These are phyloP conservation scores for Pectinophora gossypiella DNA, from an alignment of 1,140 invertebrate genomes.

Conservation along the genomic window DNA sequence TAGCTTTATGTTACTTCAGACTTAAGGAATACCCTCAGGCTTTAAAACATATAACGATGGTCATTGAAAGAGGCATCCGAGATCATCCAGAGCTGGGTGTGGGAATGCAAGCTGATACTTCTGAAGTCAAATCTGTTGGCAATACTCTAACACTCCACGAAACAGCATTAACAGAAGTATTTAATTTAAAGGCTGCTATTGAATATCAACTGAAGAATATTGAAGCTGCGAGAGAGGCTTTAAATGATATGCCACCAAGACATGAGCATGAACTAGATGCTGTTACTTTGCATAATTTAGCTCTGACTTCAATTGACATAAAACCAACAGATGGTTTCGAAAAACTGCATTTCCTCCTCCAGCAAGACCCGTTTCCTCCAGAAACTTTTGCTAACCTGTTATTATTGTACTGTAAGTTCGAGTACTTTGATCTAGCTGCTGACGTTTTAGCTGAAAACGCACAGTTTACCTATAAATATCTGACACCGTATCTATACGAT, in stretches of 20 bases:
- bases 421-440: conserved; percentile 97
- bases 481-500: conserved; percentile 93
- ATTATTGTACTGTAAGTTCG: conserved; percentile 97
- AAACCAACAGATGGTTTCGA: conserved; percentile 96
- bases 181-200: conserved; percentile 98
- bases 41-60: conserved; percentile 93
- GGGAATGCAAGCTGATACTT: conserved; percentile 98
- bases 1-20: conserved; percentile 96
- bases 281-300: conserved; percentile 98
- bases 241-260: conserved; percentile 98
- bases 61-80: conserved; percentile 96
- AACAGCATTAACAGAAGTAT: conserved; percentile 97
- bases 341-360: conserved; percentile 97
- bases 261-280: conserved; percentile 98
- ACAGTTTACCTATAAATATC: conserved; percentile 96
- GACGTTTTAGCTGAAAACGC: conserved; percentile 99
- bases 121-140: conserved; percentile 96
- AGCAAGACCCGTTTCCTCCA: conserved; percentile 96
- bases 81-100: conserved; percentile 98
- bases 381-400: conserved; percentile 98
- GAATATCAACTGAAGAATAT: conserved; percentile 98
- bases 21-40: conserved; percentile 95
- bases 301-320: conserved; percentile 92
- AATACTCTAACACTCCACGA: conserved; percentile 97
- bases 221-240: conserved; percentile 93